These are phyloP conservation scores for Notothenia rossii DNA, from an alignment of 2,113 vertebrate genomes.

Conservation along the genomic window DNA sequence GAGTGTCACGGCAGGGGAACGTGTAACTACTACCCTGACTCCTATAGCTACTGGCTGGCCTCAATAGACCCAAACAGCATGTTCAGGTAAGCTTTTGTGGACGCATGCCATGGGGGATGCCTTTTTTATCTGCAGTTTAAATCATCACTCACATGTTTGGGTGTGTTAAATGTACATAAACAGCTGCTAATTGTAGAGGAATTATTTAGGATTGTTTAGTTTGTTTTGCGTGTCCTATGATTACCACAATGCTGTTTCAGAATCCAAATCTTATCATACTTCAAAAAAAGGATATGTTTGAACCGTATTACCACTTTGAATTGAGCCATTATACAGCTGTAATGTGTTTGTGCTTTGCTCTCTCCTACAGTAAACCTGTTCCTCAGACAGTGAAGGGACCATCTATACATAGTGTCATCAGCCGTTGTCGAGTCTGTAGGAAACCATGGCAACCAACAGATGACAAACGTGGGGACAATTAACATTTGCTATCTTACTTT, in stretches of 20 bases:
- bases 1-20: conserved; percentile 92
- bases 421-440: conserved; percentile 91
- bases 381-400: conserved; percentile 88
- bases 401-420: conserved; percentile 86
- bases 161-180: neutral
- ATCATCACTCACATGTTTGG: neutral
- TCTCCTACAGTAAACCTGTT: conserved; percentile 84
- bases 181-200: neutral
- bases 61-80: conserved; percentile 83
- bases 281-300: neutral
- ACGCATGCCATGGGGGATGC: neutral
- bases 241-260: neutral
- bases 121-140: neutral
- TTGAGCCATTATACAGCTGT: neutral
- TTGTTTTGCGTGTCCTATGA: neutral
- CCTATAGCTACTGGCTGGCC: conserved; percentile 93
- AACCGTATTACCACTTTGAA: neutral
- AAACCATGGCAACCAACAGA: conserved; percentile 43
- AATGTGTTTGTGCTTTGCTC: conserved; percentile 3
- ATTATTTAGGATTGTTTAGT: neutral
- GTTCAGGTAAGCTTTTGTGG: conserved; percentile 86
- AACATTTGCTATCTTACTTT: neutral
- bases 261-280: neutral
- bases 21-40: conserved; percentile 91
- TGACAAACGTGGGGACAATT: conserved; percentile 3